phyloP scores from a whole-genome alignment of 2,888 invertebrate species.

The Bhutanitis thaidina region DNA sequence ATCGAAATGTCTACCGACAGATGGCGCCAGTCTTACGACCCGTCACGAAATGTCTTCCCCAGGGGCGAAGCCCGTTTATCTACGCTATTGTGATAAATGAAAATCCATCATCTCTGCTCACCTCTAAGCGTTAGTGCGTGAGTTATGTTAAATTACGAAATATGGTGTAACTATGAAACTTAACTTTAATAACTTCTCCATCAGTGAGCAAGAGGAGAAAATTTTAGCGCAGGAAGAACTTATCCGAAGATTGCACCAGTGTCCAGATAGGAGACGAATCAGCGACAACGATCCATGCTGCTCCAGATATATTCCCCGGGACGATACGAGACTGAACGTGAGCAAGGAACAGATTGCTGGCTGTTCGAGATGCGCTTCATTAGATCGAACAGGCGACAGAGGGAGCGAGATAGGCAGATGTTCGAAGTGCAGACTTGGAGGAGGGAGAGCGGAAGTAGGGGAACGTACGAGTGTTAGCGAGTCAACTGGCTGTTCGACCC shows the following conservation, averaged over 20 bases:
- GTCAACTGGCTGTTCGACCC: constrained; percentile 35
- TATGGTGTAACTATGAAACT: no score
- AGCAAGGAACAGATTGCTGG: constrained; percentile 25
- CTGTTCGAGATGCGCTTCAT: constrained; percentile 24
- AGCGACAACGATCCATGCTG: constrained; percentile 26
- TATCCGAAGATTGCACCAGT: constrained; percentile 35
- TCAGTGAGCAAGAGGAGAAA: constrained; percentile 49
- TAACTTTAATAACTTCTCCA: constrained; percentile 10
- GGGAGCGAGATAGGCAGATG: constrained; percentile 38
- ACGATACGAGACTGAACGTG: constrained; percentile 26
- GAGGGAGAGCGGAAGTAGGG: constrained; percentile 18
- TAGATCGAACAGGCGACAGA: constrained; percentile 28
- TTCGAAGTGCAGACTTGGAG: constrained; percentile 23
- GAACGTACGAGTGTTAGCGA: constrained; percentile 37
- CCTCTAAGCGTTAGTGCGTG: no score
- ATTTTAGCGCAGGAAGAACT: constrained; percentile 45
- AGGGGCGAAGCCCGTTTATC: no score
- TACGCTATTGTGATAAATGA: no score
- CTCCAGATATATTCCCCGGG: constrained; percentile 23
- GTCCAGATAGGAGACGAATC: constrained; percentile 22
- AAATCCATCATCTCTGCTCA: no score
- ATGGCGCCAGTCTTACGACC: no score
- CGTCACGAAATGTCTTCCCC: no score
- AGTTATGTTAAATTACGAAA: no score
- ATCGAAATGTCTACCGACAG: no score